Base-by-base conservation (phyloP, 2,888 invertebrate genomes). In the Hoplodrina blanda region DNA sequence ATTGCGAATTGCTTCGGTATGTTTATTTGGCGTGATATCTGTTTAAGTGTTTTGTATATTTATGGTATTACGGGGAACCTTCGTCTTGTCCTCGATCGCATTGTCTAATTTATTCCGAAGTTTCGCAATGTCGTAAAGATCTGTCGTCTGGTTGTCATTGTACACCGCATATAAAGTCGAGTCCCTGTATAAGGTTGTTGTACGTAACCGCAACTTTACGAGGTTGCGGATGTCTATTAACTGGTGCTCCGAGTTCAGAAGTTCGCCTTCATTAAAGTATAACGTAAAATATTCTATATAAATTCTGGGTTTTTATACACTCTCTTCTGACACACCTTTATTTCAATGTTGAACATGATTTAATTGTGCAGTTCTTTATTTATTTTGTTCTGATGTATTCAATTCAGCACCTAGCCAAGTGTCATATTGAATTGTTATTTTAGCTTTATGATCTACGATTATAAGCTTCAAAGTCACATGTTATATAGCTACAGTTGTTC, bases 151-250 rank as follows among this genome's bases (percentile, higher is more conserved):
- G 56, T 72, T 75, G 69, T 60, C 59, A 73, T 66, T 81, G 64
- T 71, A 56, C 37, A 61, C 50, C 25, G 30, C n/a, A 46, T 63
- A 66, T 69, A 62, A 80, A 71, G 52, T 55, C 53, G 44, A 64
- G 73, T 77, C 61, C 69, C 67, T 70, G 61, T 73, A 66, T 73
- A 80, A 69, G 70, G 75, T 62, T 52, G 15, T 63, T 50, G 46
- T 68, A 64, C 54, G 74, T 50, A 80, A 80, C 68, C 74, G 61
- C 72, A 71, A 59, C 37, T 62, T 75, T 53, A 71, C 69, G 71
- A 81, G 78, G 78, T 71, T 67, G 53, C 33, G 46, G 70, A 75
- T 81, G 67, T 82, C 81, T 83, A 83, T 75, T 83, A 77, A 70
- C 78, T 73, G 69, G 68, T 73, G 70, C 67, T 80, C 30, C 33